phyloP scores from a whole-genome alignment of 2,888 invertebrate genomes.

The Drosophila meridionalis region DNA sequence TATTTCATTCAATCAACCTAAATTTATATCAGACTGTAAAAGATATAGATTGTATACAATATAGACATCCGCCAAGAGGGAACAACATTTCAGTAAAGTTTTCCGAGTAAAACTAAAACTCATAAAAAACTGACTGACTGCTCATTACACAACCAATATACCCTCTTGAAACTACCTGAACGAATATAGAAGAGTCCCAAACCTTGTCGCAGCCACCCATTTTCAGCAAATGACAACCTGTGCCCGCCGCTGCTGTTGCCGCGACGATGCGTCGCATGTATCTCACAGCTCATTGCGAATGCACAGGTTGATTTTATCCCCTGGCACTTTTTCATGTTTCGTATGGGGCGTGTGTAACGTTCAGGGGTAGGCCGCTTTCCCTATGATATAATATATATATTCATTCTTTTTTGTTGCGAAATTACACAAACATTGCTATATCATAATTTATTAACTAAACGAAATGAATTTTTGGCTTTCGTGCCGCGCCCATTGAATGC shows the following conservation, averaged over 20 bases:
- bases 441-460: slow-evolving; percentile 82
- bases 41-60: too few relatives aligned
- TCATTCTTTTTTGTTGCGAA: slow-evolving; percentile 47
- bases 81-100: too few relatives aligned
- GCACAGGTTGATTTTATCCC: slow-evolving; percentile 81
- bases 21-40: too few relatives aligned
- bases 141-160: background rate
- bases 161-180: background rate
- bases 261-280: slow-evolving; percentile 57
- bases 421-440: slow-evolving; percentile 63
- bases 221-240: slow-evolving; percentile 62
- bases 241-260: slow-evolving; percentile 37
- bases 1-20: too few relatives aligned
- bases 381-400: slow-evolving; percentile 21
- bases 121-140: too few relatives aligned
- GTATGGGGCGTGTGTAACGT: slow-evolving; percentile 8
- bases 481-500: slow-evolving; percentile 50
- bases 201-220: slow-evolving; percentile 49
- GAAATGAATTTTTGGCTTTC: slow-evolving; percentile 68
- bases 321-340: slow-evolving; percentile 70
- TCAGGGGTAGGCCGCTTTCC: slow-evolving; percentile 50
- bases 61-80: too few relatives aligned
- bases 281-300: slow-evolving; percentile 77
- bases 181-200: slow-evolving; percentile 49
- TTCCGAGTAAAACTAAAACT: too few relatives aligned